These are phyloP conservation scores for Aphelenchoides fujianensis DNA, from an alignment of 1,140 invertebrate genomes.

Conservation along the genomic window DNA sequence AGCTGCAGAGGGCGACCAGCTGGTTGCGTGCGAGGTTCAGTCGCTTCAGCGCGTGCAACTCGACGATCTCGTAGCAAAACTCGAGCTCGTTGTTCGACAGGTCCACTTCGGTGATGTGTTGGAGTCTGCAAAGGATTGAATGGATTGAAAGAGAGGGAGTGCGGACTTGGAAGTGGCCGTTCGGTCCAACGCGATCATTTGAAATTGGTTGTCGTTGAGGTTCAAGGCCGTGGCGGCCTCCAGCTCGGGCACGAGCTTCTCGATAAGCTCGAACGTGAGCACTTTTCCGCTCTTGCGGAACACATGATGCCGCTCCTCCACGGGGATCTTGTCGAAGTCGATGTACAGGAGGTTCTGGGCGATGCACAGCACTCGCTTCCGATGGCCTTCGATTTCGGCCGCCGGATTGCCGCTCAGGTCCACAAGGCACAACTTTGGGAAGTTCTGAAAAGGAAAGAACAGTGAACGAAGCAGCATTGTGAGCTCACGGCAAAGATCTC, in stretches of 20 bases:
- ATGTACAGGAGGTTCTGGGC: constrained; percentile 25
- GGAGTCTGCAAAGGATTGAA: constrained; percentile 25
- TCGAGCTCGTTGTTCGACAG: constrained; percentile 36
- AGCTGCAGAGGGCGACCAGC: constrained; percentile 26
- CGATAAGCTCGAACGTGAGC: constrained; percentile 37
- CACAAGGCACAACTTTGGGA: constrained; percentile 29
- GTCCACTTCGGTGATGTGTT: constrained; percentile 34
- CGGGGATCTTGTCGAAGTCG: constrained; percentile 32
- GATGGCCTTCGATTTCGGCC: constrained; percentile 27
- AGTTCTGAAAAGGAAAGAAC: constrained; percentile 30
- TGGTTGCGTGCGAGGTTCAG: constrained; percentile 30
- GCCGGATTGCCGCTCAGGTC: constrained; percentile 35
- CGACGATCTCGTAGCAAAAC: constrained; percentile 34
- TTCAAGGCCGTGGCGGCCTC: background rate
- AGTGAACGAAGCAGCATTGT: background rate
- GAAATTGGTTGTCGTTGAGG: constrained; percentile 28
- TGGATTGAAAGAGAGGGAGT: background rate
- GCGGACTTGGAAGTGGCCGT: constrained; percentile 38
- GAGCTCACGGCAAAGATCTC: constrained; percentile 32
- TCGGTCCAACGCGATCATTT: constrained; percentile 42
- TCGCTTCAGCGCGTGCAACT: constrained; percentile 17
- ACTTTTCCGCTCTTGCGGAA: constrained; percentile 36
- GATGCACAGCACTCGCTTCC: constrained; percentile 25
- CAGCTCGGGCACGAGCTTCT: constrained; percentile 25
- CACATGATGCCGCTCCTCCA: constrained; percentile 27